A percentile compares a stretch with the other conserved stretches of the same genome.
Conservation (phyloP, 2,797 vertebrate genomes). For the Hephaestus fuliginosus region DNA sequence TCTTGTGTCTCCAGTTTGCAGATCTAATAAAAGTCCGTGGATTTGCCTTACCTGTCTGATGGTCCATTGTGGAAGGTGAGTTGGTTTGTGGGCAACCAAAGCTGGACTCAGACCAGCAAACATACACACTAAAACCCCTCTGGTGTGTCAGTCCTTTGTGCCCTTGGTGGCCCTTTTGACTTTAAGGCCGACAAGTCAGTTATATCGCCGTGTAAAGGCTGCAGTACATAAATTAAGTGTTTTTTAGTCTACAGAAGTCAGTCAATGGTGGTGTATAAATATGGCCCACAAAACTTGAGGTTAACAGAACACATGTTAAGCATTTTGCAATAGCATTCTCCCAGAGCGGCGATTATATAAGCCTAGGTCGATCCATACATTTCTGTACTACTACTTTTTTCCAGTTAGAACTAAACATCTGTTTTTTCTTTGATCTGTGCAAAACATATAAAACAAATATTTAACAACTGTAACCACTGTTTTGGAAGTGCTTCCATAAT, state of each 20-base stretch:
- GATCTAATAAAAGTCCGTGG: constrained; percentile 99
- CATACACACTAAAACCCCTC: neutral
- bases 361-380: no score
- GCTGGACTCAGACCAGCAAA: neutral
- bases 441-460: neutral
- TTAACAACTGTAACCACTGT: neutral
- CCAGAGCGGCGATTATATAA: neutral
- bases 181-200: neutral
- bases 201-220: neutral
- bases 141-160: neutral
- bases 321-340: neutral
- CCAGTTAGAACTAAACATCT: neutral
- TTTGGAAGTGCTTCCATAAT: neutral
- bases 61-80: constrained; percentile 98
- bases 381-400: neutral
- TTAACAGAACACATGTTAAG: neutral
- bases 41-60: constrained; percentile 97
- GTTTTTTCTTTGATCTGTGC: neutral
- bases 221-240: neutral
- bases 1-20: constrained; percentile 89
- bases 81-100: constrained; percentile 26
- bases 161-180: neutral
- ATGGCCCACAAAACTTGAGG: neutral
- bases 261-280: neutral
- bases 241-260: neutral